Evolutionary conservation across 2,888 invertebrate species (phyloP).

Genomic region (Cyclophora albipunctata): DNA sequence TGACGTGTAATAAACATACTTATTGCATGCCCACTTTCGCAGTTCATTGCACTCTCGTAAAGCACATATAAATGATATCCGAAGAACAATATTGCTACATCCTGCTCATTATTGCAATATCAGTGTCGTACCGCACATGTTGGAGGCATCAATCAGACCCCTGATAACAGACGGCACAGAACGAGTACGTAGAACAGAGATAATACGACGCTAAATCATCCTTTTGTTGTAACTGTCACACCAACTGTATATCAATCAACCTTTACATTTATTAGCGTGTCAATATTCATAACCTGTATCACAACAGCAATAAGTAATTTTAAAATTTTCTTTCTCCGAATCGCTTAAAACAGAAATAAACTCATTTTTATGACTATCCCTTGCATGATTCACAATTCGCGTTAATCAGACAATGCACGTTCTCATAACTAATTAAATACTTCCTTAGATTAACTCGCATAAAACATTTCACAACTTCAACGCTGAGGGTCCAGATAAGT

Average conservation of each 20-base stretch:
- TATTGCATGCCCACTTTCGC: constrained; percentile 1
- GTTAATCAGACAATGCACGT: too few relatives aligned
- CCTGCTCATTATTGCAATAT: constrained; percentile 44
- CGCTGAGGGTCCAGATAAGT: too few relatives aligned
- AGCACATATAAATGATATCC: constrained; percentile 14
- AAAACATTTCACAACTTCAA: too few relatives aligned
- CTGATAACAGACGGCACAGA: too few relatives aligned
- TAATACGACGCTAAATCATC: constrained; percentile 66
- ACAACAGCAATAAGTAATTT: too few relatives aligned
- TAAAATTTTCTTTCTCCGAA: too few relatives aligned
- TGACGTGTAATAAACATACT: too few relatives aligned
- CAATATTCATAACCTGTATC: constrained; percentile 17
- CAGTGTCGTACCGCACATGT: constrained; percentile 45
- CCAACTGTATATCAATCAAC: constrained; percentile 40
- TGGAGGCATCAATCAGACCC: constrained; percentile 58
- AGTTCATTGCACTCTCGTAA: constrained; percentile 20
- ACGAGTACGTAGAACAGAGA: background rate
- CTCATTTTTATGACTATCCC: too few relatives aligned
- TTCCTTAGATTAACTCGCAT: too few relatives aligned
- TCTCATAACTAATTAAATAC: too few relatives aligned
- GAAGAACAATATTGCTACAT: constrained; percentile 30
- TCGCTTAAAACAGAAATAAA: too few relatives aligned
- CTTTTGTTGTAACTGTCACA: constrained; percentile 38
- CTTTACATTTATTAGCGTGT: constrained; percentile 31
- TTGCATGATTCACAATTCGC: too few relatives aligned